Percentiles rank a stretch among this genome's conserved stretches.
phyloP scores from a whole-genome alignment of 2,797 vertebrate species.

The Tinamus major region DNA sequence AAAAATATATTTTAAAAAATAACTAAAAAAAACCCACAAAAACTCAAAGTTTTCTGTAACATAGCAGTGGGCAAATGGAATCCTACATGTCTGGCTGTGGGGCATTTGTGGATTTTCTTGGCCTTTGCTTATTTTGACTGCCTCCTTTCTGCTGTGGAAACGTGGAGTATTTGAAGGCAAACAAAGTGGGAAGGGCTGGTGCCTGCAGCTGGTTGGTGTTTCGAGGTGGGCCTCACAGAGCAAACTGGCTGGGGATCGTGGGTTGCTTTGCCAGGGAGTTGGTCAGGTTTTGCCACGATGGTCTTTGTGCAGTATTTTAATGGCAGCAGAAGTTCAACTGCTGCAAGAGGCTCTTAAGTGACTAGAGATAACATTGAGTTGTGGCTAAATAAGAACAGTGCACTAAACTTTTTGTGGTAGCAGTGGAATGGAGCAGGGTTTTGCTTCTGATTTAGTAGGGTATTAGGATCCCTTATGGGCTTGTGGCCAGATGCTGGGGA shows the following conservation, averaged over 20 bases:
- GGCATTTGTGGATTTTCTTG: not conserved
- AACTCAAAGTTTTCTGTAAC: not conserved
- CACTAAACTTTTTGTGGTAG: not conserved
- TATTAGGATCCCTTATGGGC: not conserved
- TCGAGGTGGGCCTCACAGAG: not conserved
- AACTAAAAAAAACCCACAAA: no score
- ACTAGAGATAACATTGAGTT: not conserved
- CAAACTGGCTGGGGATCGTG: not conserved
- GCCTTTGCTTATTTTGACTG: not conserved
- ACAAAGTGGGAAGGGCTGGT: not conserved
- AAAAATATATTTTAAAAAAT: no score
- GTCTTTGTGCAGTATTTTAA: not conserved
- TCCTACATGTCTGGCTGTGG: not conserved
- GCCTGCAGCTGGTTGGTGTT: not conserved
- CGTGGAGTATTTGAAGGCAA: not conserved
- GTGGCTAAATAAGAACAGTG: accelerated
- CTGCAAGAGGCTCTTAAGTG: not conserved
- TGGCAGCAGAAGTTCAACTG: not conserved
- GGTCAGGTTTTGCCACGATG: not conserved
- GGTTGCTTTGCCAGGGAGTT: not conserved
- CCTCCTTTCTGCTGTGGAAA: not conserved
- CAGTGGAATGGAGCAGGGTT: not conserved
- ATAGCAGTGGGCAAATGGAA: not conserved
- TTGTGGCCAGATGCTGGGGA: not conserved
- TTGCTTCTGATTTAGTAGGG: not conserved